Evolutionary conservation across 2,888 invertebrate species (phyloP), one percentile per base, ranked within the genome.

Genomic region (Melinaea menophilus): DNA sequence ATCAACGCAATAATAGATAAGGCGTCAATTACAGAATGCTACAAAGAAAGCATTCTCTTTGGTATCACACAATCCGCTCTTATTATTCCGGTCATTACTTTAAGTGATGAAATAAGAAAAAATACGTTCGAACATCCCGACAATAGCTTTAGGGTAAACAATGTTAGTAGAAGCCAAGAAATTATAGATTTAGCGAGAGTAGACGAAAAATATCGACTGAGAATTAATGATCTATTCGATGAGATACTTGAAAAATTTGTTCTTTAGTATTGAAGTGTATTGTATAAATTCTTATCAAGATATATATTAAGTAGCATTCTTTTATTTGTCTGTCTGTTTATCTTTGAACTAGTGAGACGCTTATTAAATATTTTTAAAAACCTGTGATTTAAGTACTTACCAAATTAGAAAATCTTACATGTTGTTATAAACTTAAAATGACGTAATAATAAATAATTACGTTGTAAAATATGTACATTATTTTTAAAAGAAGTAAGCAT

Each of bases 171-270:
- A 12, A 86, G 84, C 69, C 71, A 79, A 59, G 81, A 85, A 59
- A 78, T 89, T 51, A 81, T 86, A 59, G 75, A 80, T 41, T 68
- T 81, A 22, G 86, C 86, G 4, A 73, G 70, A 63, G 71, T 79
- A 59, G 79, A 87, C 63, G 63, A 67, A 2, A 67, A 64, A n/a
- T 89, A 87, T 74, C 79, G 85, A 46, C 72, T 75, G 31, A 84
- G 92, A 56, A 70, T 93, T 55, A 83, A 79, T 4, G 93, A 93
- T 75, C 78, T 93, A 69, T 79, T 93, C 13, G 86, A 91, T 64
- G 93, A 93, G 75, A 84, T 93, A 58, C 79, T 92, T 47, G 92
- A 93, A 71, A 85, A 81, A 74, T 92, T 79, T 65, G 69, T 85
- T 41, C 37, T 37, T 37, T 37, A 37, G 7, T 37, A 5, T 1